These are phyloP conservation scores for Lerema accius DNA, from an alignment of 1,140 invertebrate genomes.

Conservation along the genomic window DNA sequence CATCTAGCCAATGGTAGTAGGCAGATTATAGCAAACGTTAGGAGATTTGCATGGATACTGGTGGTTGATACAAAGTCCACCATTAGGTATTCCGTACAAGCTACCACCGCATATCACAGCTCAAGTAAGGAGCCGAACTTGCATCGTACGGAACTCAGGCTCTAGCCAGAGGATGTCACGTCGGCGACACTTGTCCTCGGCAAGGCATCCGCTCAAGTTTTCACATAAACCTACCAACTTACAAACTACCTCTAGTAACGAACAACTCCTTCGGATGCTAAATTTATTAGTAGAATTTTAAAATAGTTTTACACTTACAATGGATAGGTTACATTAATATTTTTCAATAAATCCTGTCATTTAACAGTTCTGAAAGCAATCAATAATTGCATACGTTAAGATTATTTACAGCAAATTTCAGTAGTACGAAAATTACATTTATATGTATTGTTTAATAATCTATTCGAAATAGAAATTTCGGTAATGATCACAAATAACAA, in stretches of 20 bases:
- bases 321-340: no score
- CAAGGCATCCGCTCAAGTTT: slow-evolving; percentile 49
- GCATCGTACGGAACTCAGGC: slow-evolving; percentile 14
- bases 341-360: no score
- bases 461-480: no score
- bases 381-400: no score
- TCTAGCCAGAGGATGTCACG: slow-evolving; percentile 52
- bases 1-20: no score
- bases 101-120: background rate
- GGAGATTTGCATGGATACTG: background rate
- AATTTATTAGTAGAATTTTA: background rate
- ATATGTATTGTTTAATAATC: no score
- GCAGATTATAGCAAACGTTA: background rate
- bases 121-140: slow-evolving; percentile 3
- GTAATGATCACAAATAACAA: background rate
- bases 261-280: slow-evolving; percentile 17
- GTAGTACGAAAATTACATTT: no score
- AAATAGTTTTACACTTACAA: no score
- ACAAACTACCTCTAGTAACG: slow-evolving; percentile 43
- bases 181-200: slow-evolving; percentile 54
- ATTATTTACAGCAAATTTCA: no score
- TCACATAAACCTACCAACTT: slow-evolving; percentile 63
- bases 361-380: no score
- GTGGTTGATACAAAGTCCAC: background rate
- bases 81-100: background rate